Base-by-base conservation (phyloP, 2,797 vertebrate species). In the Enteromius treurensis region DNA sequence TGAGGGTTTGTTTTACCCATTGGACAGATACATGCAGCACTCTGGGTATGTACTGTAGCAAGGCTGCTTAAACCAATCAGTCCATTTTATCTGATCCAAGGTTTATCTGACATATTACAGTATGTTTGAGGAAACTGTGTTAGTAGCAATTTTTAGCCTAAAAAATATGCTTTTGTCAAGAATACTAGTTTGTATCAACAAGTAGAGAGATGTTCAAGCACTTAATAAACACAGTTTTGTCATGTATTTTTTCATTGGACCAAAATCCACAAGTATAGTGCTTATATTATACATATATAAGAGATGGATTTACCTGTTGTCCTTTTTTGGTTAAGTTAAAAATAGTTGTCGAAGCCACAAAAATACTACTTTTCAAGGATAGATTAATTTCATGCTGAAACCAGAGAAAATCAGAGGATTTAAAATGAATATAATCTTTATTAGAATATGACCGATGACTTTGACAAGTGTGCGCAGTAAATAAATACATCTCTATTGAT, bases 1-100 rank as follows among this genome's bases (percentile, higher is more conserved):
- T 77, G 47, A 55, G 32, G 29, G 76, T 26, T 65, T 70, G 19
- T 58, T 85, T 77, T 80, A 69, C 71, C 32, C 10, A n/a, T 23
- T 70, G 15, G 5, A 64, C 21, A 8, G n/a, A 84, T 49, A 77
- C 62, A 53, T 34, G 67, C 17, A 69, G 13, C n/a, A 34, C 58
- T 37, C 9, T 67, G 47, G 23, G 10, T 67, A n/a, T 68, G 2
- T 42, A 42, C 40, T 10, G 34, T 60, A 71, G 37, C 17, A 19
- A 65, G 81, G 45, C 23, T 29, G 64, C 69, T 62, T 21, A 17
- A 29, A 29, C 11, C 6, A 55, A 26, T 26, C n/a, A 17, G 2
- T 60, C 4, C 1, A n/a, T 55, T 75, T 64, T 37, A n/a, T n/a
- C n/a, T n/a, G n/a, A n/a, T 2, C 15, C 29, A 34, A 7, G 11